Conservation (phyloP, 2,113 vertebrate genomes). For the Entelurus aequoreus region DNA sequence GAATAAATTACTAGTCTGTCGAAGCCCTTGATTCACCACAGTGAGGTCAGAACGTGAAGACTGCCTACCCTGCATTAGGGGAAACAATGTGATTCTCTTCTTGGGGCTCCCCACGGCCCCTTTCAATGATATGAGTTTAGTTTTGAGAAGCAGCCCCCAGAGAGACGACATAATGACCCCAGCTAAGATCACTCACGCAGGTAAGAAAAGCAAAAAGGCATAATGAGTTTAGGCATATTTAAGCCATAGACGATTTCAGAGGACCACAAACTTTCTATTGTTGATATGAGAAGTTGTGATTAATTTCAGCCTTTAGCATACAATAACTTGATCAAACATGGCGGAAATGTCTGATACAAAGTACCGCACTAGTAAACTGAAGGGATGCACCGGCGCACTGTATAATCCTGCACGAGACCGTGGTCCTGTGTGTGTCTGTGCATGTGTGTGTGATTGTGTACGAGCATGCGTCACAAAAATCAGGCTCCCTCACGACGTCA, state of each 20-base stretch:
- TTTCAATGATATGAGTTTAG: constrained; percentile 38
- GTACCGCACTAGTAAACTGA: too few relatives aligned
- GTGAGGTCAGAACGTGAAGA: constrained; percentile 49
- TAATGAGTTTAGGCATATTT: constrained; percentile 21
- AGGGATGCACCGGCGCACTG: too few relatives aligned
- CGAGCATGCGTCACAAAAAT: too few relatives aligned
- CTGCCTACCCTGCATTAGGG: constrained; percentile 49
- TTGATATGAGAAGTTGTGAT: constrained; percentile 39
- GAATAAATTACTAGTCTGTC: constrained; percentile 55
- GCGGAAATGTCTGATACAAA: too few relatives aligned
- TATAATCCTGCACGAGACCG: too few relatives aligned
- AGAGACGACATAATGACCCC: constrained; percentile 26
- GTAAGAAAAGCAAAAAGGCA: constrained; percentile 33
- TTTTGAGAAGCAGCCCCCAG: constrained; percentile 36
- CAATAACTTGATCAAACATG: too few relatives aligned
- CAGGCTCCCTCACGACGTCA: too few relatives aligned
- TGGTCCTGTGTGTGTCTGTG: too few relatives aligned
- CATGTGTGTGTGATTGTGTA: too few relatives aligned
- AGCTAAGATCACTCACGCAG: constrained; percentile 23
- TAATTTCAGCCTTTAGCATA: too few relatives aligned
- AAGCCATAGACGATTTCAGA: constrained; percentile 36
- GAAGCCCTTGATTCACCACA: constrained; percentile 38
- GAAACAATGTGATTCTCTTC: constrained; percentile 44
- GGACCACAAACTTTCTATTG: constrained; percentile 24
- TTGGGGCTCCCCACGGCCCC: constrained; percentile 33